phyloP scores from a whole-genome alignment of 1,140 invertebrate genomes.

The fruit fly (Drosophila melanogaster) region Release_6_plus_ISO1_MT NT_033779.5:16690501-16691000 shows the following conservation, averaged over 20 bases:
- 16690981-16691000: slow-evolving; percentile 42
- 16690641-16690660: slow-evolving; percentile 51
- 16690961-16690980: slow-evolving; percentile 47
- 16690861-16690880: slow-evolving; percentile 22
- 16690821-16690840: too few species aligned
- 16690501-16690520: slow-evolving; percentile 69
- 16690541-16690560: slow-evolving; percentile 47
- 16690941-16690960: slow-evolving; percentile 50
- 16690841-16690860: background rate
- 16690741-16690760: slow-evolving; percentile 24
- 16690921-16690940: slow-evolving; percentile 22
- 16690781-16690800: background rate
- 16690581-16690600: slow-evolving; percentile 1
- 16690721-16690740: slow-evolving; percentile 34
- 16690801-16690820: background rate
- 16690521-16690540: slow-evolving; percentile 81
- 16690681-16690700: slow-evolving; percentile 33
- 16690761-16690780: slow-evolving; percentile 30
- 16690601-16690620: background rate
- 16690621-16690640: slow-evolving; percentile 52
- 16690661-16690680: slow-evolving; percentile 19
- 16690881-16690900: slow-evolving; percentile 42
- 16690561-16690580: slow-evolving; percentile 27
- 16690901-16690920: slow-evolving; percentile 50
- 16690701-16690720: slow-evolving; percentile 58